Evolutionary conservation across 2,113 vertebrate species (phyloP).

Genomic region (Oryzias javanicus): DNA sequence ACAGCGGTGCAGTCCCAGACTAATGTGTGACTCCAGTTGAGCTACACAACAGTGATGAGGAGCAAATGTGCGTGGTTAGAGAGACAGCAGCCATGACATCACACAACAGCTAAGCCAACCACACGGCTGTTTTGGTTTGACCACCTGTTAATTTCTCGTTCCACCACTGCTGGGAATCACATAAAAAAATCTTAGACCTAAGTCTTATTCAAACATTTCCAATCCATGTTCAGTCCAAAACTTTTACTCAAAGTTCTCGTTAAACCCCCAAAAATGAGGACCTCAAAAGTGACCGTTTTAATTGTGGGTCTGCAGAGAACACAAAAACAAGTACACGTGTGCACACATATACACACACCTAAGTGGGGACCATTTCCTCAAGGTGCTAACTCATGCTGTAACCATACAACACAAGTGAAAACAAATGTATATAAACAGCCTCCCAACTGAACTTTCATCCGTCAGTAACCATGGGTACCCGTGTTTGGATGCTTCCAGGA

Average conservation of each 20-base stretch:
- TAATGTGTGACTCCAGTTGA: constrained; percentile 2
- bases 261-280: neutral
- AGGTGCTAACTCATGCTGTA: no score
- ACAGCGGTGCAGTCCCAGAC: neutral
- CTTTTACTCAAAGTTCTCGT: neutral
- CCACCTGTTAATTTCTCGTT: constrained; percentile 63
- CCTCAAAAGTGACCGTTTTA: neutral
- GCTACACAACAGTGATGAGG: constrained; percentile 11
- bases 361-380: no score
- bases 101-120: constrained; percentile 47
- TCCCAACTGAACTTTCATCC: no score
- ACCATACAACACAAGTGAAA: no score
- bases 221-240: neutral
- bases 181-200: constrained; percentile 4
- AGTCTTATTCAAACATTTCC: neutral
- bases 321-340: neutral
- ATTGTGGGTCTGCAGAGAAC: neutral
- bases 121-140: constrained; percentile 53
- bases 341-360: neutral
- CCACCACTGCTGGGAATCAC: constrained; percentile 24
- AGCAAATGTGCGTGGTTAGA: constrained; percentile 25
- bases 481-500: neutral
- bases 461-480: no score
- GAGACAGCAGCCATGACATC: constrained; percentile 49
- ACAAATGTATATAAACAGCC: no score